These are phyloP conservation scores for Mizuhopecten yessoensis DNA, from an alignment of 1,140 invertebrate species.

Conservation along the genomic window DNA sequence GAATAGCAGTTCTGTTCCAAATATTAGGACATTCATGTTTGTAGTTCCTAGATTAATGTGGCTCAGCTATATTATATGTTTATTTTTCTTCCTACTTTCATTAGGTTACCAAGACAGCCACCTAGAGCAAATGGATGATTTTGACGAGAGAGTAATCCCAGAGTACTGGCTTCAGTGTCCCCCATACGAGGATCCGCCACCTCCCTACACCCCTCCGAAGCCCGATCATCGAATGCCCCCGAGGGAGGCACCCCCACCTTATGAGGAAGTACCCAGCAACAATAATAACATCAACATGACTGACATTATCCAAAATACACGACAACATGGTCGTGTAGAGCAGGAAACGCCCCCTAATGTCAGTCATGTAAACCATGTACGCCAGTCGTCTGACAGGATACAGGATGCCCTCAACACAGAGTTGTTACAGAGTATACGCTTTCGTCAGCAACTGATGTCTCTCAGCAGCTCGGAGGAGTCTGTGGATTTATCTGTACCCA, in stretches of 20 bases:
- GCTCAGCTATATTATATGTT: too few species aligned
- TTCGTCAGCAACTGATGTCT: neutral
- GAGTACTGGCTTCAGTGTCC: conserved; percentile 79
- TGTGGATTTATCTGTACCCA: neutral
- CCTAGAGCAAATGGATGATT: conserved; percentile 66
- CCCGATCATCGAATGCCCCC: conserved; percentile 70
- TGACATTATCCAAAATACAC: neutral
- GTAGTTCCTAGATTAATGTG: too few species aligned
- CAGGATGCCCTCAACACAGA: conserved; percentile 11
- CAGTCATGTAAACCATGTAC: neutral
- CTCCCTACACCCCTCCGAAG: conserved; percentile 82
- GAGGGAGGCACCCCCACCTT: conserved; percentile 79
- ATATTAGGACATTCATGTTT: too few species aligned
- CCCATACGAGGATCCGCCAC: conserved; percentile 81
- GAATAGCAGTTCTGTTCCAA: too few species aligned
- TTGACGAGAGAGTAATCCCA: conserved; percentile 72
- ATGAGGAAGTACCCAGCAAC: conserved; percentile 73
- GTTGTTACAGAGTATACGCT: neutral
- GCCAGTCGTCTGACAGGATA: neutral
- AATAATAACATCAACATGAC: conserved; percentile 51
- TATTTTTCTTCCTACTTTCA: conserved; percentile 1
- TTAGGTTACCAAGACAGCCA: conserved; percentile 65
- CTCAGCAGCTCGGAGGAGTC: neutral
- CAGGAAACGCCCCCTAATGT: neutral
- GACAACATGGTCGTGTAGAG: neutral